phyloP scores from a whole-genome alignment of 2,888 invertebrate genomes.

The Agrochola lota region DNA sequence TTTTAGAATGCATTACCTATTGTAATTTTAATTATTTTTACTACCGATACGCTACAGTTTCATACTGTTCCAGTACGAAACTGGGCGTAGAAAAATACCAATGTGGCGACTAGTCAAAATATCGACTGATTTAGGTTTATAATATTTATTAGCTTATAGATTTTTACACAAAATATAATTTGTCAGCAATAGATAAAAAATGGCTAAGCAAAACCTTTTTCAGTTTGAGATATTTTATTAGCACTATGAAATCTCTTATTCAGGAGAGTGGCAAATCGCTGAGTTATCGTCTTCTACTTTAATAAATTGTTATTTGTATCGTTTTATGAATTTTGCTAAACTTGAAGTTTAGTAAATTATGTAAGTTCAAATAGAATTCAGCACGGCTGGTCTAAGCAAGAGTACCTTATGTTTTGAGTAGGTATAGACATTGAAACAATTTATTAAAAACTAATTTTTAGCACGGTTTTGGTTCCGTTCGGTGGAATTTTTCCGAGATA shows the following conservation, averaged over 20 bases:
- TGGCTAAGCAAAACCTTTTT: neutral
- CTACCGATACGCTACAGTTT: too few species aligned
- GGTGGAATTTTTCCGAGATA: neutral
- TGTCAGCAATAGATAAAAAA: neutral
- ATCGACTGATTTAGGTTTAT: too few species aligned
- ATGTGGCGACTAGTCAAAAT: too few species aligned
- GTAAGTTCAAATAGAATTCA: neutral
- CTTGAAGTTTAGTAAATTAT: neutral
- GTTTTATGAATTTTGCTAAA: slow-evolving; percentile 5
- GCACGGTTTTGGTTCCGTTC: neutral
- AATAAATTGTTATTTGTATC: slow-evolving; percentile 22
- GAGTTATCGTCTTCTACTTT: neutral
- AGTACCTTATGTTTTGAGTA: neutral
- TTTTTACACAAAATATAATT: too few species aligned
- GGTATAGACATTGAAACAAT: neutral
- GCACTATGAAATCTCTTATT: neutral
- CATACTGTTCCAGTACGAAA: too few species aligned
- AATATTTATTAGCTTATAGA: too few species aligned
- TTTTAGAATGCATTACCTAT: neutral
- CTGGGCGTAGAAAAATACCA: too few species aligned
- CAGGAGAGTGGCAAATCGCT: slow-evolving; percentile 2
- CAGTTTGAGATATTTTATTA: neutral
- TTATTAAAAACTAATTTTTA: neutral
- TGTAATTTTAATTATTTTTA: neutral
- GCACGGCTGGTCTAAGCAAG: neutral